Base-by-base conservation (phyloP, 2,888 invertebrate species). In the Antitype chi region DNA sequence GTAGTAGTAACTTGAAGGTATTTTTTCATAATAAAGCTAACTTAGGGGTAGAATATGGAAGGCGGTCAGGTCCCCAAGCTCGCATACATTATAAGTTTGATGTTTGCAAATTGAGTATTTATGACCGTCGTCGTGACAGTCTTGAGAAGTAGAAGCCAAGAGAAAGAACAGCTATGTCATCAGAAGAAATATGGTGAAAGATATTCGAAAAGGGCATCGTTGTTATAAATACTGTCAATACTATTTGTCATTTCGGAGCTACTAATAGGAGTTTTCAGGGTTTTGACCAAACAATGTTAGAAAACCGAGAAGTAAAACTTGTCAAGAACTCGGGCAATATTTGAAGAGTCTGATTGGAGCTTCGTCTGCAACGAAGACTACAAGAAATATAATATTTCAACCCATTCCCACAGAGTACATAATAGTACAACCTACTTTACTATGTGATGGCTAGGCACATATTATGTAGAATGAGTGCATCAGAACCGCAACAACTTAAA, bases 41-140 rank as follows among this genome's bases (percentile, higher is more conserved):
- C 57, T 78, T 72, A 63, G 59, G 49, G 64, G 69, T 74, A 53
- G 63, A 86, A 82, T 77, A 78, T 75, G 53, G 60, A 84, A 86
- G 79, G 62, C 73, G 82, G 88, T 74, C 80, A 79, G 49, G 70
- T 85, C 87, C 86, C 89, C 60, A 23, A 77, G 80, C 82, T 73
- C 84, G 77, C 74, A 89, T 88, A 89, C 63, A 81, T 89, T 89
- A 82, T 68, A 89, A 87, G 78, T 88, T 87, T 82, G 82, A 86
- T 76, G 80, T 82, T 77, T 80, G 80, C 77, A 82, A 88, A 87
- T 89, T 87, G 86, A 74, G 80, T 88, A 87, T 87, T 87, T 89
- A 89, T 84, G 80, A 47, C 49, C 69, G 67, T 38, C 28, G 53
- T 68, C 57, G 59, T 69, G 71, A 70, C 83, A 78, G 53, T 53